Evolutionary conservation across 2,113 vertebrate species (phyloP), one percentile per base, ranked within the genome.

Genomic region (Nerophis ophidion): DNA sequence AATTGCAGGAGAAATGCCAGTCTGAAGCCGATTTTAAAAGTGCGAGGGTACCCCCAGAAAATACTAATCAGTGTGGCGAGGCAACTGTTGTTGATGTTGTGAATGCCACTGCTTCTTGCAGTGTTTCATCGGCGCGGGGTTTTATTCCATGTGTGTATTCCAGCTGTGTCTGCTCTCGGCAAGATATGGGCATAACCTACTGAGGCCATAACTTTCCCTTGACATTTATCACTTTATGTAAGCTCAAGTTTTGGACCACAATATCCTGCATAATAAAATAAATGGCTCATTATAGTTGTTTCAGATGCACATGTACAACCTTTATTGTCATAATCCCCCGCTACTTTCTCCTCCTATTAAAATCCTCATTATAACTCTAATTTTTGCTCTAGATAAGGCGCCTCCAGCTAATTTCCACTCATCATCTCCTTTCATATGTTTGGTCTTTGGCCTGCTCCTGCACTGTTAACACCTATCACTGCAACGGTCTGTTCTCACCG

Each of bases 61-160:
- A 81, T 81, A 77, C 61, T 75, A 81, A 86, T 84, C 82, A 79
- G 75, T 68, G 68, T 70, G 61, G 57, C 5, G 54, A 49, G 59
- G 62, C 57, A 56, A 54, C 57, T 55, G 65, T 35, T 56, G 57
- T 7, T 67, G 47, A 53, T 68, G 65, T 57, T 70, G 61, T 40
- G 70, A 72, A 70, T 73, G 64, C 50, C 60, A 61, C 54, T 45
- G 61, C 48, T 46, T 63, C 56, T 52, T 56, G 65, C 71, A 49
- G 8, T 45, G 9, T 13, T 68, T 76, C 38, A 70, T 77, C 66
- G 64, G 53, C 17, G 57, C 42, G 59, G 51, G 42, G 10, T 61
- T 34, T 34, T 64, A 45, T 68, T 35, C 61, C 19, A 6, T 64
- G 19, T 59, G 16, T 60, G 8, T 26, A 11, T 33, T 62, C 11